These are phyloP conservation scores for Trochalopteron elliotii DNA, from an alignment of 2,113 vertebrate species.

Conservation along the genomic window DNA sequence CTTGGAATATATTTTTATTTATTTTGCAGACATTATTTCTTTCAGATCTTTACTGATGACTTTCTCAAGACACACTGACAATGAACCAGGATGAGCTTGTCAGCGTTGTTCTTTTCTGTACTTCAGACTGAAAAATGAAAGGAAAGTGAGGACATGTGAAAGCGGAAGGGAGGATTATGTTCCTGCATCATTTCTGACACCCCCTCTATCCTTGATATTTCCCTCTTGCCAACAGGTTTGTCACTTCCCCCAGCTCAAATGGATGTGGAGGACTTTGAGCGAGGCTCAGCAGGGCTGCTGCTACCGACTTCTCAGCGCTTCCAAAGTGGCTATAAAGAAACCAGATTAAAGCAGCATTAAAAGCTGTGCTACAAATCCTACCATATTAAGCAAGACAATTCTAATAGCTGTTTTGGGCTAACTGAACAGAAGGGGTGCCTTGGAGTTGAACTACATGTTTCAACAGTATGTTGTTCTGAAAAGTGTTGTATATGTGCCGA, in stretches of 20 bases:
- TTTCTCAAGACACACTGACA: neutral
- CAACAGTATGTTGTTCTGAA: constrained; percentile 51
- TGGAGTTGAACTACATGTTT: constrained; percentile 55
- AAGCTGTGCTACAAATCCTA: constrained; percentile 6
- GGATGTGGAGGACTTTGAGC: neutral
- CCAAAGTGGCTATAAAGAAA: neutral
- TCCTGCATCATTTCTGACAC: neutral
- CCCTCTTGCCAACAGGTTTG: neutral
- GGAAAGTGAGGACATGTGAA: neutral
- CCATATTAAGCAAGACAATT: constrained; percentile 2
- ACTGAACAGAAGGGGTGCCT: constrained; percentile 39
- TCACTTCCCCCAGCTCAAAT: neutral
- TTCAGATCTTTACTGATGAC: neutral
- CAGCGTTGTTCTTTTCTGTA: neutral
- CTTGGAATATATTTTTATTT: neutral
- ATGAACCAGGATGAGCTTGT: neutral
- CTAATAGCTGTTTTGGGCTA: neutral
- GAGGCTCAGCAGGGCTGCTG: neutral
- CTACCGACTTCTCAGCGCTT: neutral
- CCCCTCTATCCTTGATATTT: neutral
- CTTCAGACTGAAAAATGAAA: neutral
- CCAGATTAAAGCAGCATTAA: constrained; percentile 26
- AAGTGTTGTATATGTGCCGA: constrained; percentile 67
- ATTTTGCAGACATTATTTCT: neutral
- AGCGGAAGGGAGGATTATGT: neutral